Percentiles rank a stretch among this genome's conserved stretches.
These are phyloP conservation scores for Bucorvus abyssinicus DNA, from an alignment of 2,797 vertebrate species.

Conservation along the genomic window DNA sequence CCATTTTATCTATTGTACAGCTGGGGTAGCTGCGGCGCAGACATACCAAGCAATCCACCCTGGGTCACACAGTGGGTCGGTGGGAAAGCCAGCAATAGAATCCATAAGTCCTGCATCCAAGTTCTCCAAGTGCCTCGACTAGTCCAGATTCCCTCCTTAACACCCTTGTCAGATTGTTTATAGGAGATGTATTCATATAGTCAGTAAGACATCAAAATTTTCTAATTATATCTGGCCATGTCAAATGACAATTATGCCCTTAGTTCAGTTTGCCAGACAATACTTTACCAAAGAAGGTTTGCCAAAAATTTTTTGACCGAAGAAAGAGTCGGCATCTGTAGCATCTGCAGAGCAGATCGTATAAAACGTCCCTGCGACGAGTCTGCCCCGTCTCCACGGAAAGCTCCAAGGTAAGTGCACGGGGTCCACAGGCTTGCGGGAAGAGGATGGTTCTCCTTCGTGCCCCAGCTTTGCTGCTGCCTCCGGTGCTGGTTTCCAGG, in stretches of 20 bases:
- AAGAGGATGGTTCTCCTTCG: not conserved
- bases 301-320: slow-evolving; percentile 75
- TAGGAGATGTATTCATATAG: slow-evolving; percentile 76
- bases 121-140: slow-evolving; percentile 64
- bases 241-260: slow-evolving; percentile 78
- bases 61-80: not conserved
- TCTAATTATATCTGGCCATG: slow-evolving; percentile 80
- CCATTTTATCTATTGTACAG: slow-evolving; percentile 38
- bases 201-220: slow-evolving; percentile 76
- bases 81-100: slow-evolving; percentile 57
- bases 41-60: slow-evolving; percentile 37
- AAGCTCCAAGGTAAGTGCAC: slow-evolving; percentile 73
- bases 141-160: slow-evolving; percentile 70
- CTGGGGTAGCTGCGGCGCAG: not conserved
- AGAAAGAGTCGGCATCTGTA: slow-evolving; percentile 73
- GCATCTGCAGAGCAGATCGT: slow-evolving; percentile 66
- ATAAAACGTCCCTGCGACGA: slow-evolving; percentile 66
- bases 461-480: not conserved
- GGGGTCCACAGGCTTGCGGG: not conserved
- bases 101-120: slow-evolving; percentile 58
- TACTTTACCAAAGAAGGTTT: slow-evolving; percentile 72
- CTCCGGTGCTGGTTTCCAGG: not conserved
- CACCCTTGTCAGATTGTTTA: slow-evolving; percentile 78
- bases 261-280: slow-evolving; percentile 73
- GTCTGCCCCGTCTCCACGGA: slow-evolving; percentile 63